Conservation (phyloP, 1,140 invertebrate genomes). For the Elymnias hypermnestra region DNA sequence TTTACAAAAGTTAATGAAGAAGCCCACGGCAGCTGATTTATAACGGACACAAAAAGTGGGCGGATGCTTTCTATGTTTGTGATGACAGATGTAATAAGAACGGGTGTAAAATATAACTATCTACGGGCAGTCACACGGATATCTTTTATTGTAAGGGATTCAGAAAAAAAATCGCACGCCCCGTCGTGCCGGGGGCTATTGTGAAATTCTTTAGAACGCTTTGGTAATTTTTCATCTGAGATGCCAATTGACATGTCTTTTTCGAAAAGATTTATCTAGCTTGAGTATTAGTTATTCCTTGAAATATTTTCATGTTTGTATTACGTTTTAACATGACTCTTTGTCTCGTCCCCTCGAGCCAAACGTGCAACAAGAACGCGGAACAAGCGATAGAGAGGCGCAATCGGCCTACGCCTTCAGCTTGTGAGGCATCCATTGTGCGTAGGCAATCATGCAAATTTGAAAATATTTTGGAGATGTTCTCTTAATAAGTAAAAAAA, state of each 20-base stretch:
- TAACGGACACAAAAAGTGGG: conserved; percentile 24
- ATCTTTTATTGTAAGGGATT: conserved; percentile 12
- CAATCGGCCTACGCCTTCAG: too few relatives aligned
- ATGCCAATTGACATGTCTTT: conserved; percentile 17
- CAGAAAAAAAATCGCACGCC: conserved; percentile 20
- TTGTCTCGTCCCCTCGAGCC: too few relatives aligned
- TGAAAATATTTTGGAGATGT: too few relatives aligned
- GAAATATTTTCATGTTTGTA: too few relatives aligned
- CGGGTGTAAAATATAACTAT: conserved; percentile 20
- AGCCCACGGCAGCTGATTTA: conserved; percentile 20
- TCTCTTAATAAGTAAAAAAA: too few relatives aligned
- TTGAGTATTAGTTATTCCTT: neutral
- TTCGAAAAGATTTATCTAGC: conserved; percentile 14
- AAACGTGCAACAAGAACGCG: too few relatives aligned
- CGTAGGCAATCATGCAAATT: too few relatives aligned
- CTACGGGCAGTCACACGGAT: conserved; percentile 7
- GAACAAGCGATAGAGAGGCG: too few relatives aligned
- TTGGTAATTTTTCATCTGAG: conserved; percentile 15
- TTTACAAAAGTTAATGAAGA: conserved; percentile 21
- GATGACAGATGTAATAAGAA: conserved; percentile 31
- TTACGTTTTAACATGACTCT: too few relatives aligned
- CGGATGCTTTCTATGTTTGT: conserved; percentile 26
- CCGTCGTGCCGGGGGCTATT: conserved; percentile 15
- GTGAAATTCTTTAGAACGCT: conserved; percentile 6
- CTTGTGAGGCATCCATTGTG: too few relatives aligned